A percentile compares a stretch with the other conserved stretches of the same genome.
Conservation (phyloP, 2,888 invertebrate genomes). For the Sepioteuthis lessoniana region DNA sequence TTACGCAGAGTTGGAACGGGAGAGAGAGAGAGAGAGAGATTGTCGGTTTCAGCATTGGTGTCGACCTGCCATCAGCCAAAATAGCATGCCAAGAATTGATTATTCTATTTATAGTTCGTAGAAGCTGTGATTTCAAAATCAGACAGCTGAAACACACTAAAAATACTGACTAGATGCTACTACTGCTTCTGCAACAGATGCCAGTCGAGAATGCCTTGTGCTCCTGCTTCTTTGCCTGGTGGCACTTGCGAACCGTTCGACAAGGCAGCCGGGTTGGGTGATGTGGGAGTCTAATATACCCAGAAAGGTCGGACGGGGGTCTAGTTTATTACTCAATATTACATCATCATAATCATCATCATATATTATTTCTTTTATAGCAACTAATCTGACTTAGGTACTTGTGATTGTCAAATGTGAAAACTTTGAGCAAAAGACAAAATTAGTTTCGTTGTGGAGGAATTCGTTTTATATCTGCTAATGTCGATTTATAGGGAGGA, state of each 20-base stretch:
- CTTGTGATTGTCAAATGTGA: too few relatives aligned
- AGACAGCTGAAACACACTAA: not conserved
- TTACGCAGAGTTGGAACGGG: not conserved
- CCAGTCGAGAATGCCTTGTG: not conserved
- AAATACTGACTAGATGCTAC: conserved; percentile 13
- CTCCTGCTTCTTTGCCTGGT: not conserved
- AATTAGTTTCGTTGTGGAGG: too few relatives aligned
- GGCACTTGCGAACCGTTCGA: not conserved
- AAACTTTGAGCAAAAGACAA: too few relatives aligned
- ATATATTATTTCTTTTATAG: too few relatives aligned
- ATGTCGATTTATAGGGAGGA: not conserved
- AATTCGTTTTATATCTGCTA: not conserved
- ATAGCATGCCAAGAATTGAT: conserved; percentile 10
- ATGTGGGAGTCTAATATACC: too few relatives aligned
- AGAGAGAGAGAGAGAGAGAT: not conserved
- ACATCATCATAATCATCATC: too few relatives aligned
- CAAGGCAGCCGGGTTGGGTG: too few relatives aligned
- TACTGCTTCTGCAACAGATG: not conserved
- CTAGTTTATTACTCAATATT: too few relatives aligned
- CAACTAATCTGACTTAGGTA: too few relatives aligned
- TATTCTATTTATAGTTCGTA: not conserved
- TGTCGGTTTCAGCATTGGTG: not conserved
- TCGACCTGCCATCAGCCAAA: conserved; percentile 23
- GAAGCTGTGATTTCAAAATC: conserved; percentile 12
- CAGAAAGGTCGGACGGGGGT: too few relatives aligned